Evolutionary conservation across 1,140 invertebrate genomes (phyloP).

Genomic region (Capitella teleta): DNA sequence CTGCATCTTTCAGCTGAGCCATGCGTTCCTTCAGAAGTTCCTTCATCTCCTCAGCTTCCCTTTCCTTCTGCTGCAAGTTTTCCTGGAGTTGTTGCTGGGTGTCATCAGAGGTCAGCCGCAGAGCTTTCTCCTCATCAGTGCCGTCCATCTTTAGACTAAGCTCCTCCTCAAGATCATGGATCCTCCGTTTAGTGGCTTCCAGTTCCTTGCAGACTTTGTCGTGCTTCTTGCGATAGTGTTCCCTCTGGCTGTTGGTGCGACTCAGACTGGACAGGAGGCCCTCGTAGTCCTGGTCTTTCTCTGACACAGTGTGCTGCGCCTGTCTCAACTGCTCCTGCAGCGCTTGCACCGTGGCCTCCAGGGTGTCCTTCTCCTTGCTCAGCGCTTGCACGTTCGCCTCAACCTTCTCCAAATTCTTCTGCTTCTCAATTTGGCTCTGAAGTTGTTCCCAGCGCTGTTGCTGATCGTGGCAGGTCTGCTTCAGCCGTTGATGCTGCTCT

Average conservation of each 20-base stretch:
- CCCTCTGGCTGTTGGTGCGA: too few relatives aligned
- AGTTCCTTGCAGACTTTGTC: neutral
- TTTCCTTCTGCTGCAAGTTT: neutral
- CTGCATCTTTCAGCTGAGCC: neutral
- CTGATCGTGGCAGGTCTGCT: neutral
- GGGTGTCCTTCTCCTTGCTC: slow-evolving; percentile 17
- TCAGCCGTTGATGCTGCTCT: neutral
- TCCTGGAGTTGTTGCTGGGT: too few relatives aligned
- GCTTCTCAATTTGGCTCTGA: slow-evolving; percentile 10
- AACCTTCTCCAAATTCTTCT: slow-evolving; percentile 22
- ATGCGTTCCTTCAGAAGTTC: neutral
- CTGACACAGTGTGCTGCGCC: neutral
- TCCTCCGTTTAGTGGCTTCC: neutral
- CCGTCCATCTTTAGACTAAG: neutral
- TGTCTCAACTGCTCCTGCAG: neutral
- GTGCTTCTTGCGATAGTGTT: neutral
- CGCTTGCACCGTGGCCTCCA: too few relatives aligned
- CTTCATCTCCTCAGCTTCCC: neutral
- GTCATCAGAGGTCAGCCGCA: too few relatives aligned
- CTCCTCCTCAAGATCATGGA: neutral
- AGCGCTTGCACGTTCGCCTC: slow-evolving; percentile 26
- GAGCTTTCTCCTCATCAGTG: too few relatives aligned
- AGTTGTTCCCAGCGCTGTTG: neutral
- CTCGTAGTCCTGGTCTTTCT: too few relatives aligned
- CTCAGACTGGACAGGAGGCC: too few relatives aligned